Evolutionary conservation across 2,888 invertebrate genomes (phyloP).

Genomic region (Gonocerus acuteangulatus): DNA sequence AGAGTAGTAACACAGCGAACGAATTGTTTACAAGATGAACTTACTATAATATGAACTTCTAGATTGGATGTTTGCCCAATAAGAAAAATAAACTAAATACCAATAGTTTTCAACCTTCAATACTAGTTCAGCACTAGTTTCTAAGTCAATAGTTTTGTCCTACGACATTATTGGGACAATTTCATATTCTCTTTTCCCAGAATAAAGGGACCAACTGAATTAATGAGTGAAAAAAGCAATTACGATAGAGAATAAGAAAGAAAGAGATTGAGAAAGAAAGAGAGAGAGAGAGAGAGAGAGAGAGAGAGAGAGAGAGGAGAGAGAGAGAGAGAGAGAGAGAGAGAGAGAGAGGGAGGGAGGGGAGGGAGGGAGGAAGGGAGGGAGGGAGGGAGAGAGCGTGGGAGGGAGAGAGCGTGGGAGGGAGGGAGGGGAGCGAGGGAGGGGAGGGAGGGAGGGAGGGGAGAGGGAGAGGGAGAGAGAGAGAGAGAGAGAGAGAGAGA

Average conservation of each 20-base stretch:
- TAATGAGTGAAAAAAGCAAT: not conserved
- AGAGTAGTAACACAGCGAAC: too few species aligned
- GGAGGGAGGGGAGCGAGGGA: slow-evolving; percentile 10
- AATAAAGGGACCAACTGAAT: slow-evolving; percentile 6
- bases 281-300: slow-evolving; percentile 18
- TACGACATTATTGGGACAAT: too few species aligned
- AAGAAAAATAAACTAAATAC: too few species aligned
- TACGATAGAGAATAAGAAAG: slow-evolving; percentile 1
- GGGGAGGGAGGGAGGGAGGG: slow-evolving; percentile 1
- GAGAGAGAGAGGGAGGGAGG: slow-evolving; percentile 4
- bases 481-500: slow-evolving; percentile 29
- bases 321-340: not conserved
- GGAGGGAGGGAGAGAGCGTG: slow-evolving; percentile 9
- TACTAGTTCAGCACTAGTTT: too few species aligned
- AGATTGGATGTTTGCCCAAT: too few species aligned
- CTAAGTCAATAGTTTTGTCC: too few species aligned
- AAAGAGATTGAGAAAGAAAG: slow-evolving; percentile 19
- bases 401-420: slow-evolving; percentile 1
- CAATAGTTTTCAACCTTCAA: too few species aligned
- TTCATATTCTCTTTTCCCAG: too few species aligned
- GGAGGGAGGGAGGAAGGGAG: slow-evolving; percentile 9
- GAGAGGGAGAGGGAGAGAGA: slow-evolving; percentile 20
- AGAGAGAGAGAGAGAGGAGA: slow-evolving; percentile 13
- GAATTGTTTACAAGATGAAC: too few species aligned
- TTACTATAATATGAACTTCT: too few species aligned